Evolutionary conservation across 1,140 invertebrate genomes (phyloP), one percentile per base, ranked within the genome.

Genomic region (Sarcophaga bullata): DNA sequence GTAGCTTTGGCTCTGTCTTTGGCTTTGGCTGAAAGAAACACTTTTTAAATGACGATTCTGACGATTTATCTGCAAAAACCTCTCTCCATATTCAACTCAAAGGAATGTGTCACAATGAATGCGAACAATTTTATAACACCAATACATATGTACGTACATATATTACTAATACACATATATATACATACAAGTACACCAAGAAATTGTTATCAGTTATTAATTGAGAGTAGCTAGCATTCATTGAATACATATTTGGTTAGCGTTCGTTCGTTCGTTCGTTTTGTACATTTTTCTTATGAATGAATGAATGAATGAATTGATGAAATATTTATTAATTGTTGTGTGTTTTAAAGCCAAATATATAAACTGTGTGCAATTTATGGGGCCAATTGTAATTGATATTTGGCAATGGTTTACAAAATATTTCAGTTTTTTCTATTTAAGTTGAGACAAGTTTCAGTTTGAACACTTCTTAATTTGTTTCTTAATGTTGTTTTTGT

Each of bases 391-490:
- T 13, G 54, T 58, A 58, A 58, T 58, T 58, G 54, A 58, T 58
- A 58, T 58, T 58, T 58, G 13, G 54, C 13, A 7, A n/a, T 13
- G 15, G 11, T n/a, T 6, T 58, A n/a, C 52, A 58, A 37, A 37
- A 58, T 58, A n/a, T 13, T 58, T 58, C 54, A 58, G 15, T n/a
- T n/a, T 58, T 58, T 15, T 6, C 13, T n/a, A 15, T 58, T 58
- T 58, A n/a, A 15, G n/a, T 58, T 58, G 54, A 58, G 15, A 58
- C 54, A n/a, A 58, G 54, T 58, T 58, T 58, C n/a, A 37, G 54
- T 58, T 37, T 58, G n/a, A 58, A 58, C 54, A 58, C 54, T 58
- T 58, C 54, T 58, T 58, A 58, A 58, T 58, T 58, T 58, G 13
- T 58, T 37, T 37, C 25, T 37, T 37, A 37, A 37, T 37, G 1